phyloP scores from a whole-genome alignment of 2,113 vertebrate species.

The Perca flavescens region DNA sequence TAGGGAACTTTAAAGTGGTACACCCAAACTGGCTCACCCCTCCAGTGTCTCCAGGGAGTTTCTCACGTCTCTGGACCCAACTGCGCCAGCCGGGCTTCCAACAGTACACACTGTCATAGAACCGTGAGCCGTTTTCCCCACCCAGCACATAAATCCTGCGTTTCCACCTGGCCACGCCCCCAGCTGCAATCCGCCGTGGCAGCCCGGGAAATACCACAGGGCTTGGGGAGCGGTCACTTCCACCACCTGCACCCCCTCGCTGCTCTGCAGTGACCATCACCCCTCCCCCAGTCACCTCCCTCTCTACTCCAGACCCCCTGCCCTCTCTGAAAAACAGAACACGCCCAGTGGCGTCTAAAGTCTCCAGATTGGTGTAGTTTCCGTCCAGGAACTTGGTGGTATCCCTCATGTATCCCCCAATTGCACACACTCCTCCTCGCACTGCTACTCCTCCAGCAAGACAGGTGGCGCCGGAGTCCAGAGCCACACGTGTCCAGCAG shows the following conservation, averaged over 20 bases:
- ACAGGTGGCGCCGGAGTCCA: conserved; percentile 86
- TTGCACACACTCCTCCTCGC: conserved; percentile 86
- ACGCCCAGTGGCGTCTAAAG: conserved; percentile 85
- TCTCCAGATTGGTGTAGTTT: conserved; percentile 84
- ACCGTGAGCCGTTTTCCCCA: conserved; percentile 85
- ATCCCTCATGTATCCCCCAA: conserved; percentile 87
- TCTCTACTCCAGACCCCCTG: conserved; percentile 78
- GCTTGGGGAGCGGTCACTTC: conserved; percentile 83
- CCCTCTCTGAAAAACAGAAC: conserved; percentile 87
- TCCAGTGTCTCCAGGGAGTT: conserved; percentile 84
- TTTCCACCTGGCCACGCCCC: conserved; percentile 87
- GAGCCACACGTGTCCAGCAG: conserved; percentile 84
- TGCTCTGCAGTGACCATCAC: conserved; percentile 70
- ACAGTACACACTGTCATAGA: conserved; percentile 87
- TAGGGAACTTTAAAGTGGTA: conserved; percentile 87
- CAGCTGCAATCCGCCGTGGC: conserved; percentile 83
- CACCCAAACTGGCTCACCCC: conserved; percentile 88
- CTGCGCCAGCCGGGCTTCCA: conserved; percentile 89
- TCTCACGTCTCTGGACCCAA: conserved; percentile 88
- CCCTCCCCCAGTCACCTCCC: conserved; percentile 75
- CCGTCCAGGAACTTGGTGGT: conserved; percentile 85
- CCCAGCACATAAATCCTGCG: conserved; percentile 87
- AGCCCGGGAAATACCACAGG: conserved; percentile 86
- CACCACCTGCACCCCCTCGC: conserved; percentile 63
- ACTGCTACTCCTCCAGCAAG: conserved; percentile 87